phyloP scores from a whole-genome alignment of 1,140 invertebrate species.

The Intoshia linei region DNA sequence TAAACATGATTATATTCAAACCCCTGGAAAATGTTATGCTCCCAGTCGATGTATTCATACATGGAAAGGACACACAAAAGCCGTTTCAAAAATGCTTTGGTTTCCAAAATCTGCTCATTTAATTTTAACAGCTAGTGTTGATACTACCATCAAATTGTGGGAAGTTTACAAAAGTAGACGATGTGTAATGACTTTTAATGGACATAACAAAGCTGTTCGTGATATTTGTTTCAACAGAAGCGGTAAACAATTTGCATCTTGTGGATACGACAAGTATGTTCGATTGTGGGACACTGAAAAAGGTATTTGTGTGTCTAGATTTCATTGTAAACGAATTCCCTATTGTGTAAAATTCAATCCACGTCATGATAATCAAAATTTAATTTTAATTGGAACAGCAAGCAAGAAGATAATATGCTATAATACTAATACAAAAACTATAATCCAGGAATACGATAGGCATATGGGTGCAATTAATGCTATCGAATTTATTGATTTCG shows the following conservation, averaged over 20 bases:
- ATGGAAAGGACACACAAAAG: constrained; percentile 82
- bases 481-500: constrained; percentile 94
- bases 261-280: constrained; percentile 44
- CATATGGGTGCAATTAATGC: constrained; percentile 91
- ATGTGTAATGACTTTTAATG: constrained; percentile 71
- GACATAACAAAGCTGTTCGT: constrained; percentile 73
- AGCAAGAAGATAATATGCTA: constrained; percentile 97
- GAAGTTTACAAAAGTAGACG: constrained; percentile 78
- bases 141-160: constrained; percentile 77
- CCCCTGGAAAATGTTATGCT: constrained; percentile 73
- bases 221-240: constrained; percentile 80
- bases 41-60: constrained; percentile 81
- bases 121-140: constrained; percentile 72
- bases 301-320: constrained; percentile 45
- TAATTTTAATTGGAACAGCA: constrained; percentile 84
- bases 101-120: constrained; percentile 75
- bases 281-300: constrained; percentile 98
- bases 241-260: constrained; percentile 63
- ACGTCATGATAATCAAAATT: constrained; percentile 69
- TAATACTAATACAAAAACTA: constrained; percentile 30
- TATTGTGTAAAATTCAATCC: constrained; percentile 94
- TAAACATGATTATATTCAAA: constrained; percentile 47
- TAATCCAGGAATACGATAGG: constrained; percentile 77
- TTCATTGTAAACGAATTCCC: constrained; percentile 56
- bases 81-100: constrained; percentile 72